These are phyloP conservation scores for Meteorus cinctellus DNA, from an alignment of 2,888 invertebrate species.

Conservation along the genomic window DNA sequence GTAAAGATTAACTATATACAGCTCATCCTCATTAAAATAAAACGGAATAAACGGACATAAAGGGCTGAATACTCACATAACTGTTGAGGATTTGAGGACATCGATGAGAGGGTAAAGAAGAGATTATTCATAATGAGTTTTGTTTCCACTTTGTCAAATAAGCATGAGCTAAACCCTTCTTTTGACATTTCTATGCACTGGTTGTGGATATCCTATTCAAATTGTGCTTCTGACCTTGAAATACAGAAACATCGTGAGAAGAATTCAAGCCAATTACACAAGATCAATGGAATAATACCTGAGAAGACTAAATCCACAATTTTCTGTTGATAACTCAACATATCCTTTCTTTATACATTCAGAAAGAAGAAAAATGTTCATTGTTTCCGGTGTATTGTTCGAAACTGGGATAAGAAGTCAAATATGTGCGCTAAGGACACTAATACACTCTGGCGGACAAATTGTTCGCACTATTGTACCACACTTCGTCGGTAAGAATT, in stretches of 20 bases:
- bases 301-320: no score
- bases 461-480: no score
- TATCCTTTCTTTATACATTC: no score
- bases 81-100: not conserved
- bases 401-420: no score
- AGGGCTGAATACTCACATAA: not conserved
- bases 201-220: not conserved
- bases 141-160: conserved; percentile 7
- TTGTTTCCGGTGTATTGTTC: no score
- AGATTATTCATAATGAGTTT: not conserved
- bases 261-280: not conserved
- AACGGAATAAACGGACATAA: conserved; percentile 2
- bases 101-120: not conserved
- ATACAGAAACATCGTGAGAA: not conserved
- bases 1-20: not conserved
- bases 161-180: not conserved
- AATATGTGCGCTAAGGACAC: no score
- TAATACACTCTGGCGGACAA: no score
- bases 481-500: no score
- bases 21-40: not conserved
- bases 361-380: no score
- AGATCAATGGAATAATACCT: no score
- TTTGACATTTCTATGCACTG: not conserved
- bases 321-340: no score
- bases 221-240: not conserved